Evolutionary conservation across 2,888 invertebrate species (phyloP), one percentile per base, ranked within the genome.

Genomic region (Dolichomitus sp.): DNA sequence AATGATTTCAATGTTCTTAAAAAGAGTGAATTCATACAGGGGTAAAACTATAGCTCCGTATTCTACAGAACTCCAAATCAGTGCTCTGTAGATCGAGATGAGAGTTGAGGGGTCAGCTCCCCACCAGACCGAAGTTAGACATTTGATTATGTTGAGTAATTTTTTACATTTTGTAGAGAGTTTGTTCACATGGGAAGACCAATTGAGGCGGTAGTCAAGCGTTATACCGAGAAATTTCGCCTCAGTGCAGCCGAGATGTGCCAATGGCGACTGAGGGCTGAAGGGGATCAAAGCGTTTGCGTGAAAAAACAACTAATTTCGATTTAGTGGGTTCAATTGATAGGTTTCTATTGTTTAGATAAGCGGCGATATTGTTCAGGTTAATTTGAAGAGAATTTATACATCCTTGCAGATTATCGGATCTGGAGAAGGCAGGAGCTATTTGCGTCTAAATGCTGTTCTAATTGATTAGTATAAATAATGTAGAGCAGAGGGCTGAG

Each of bases 181-280:
- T 6, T 19, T 1, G 3, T 27, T n/a, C 0, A 84, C 6, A 11
- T 81, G 76, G 1, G 59, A 9, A 1, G 63, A 63, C 69, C 76
- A 80, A 0, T 14, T 40, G 2, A 76, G 30, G 0, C 45, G 40
- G 2, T 23, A 50, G n/a, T 83, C 83, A 0, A 77, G 30, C 6
- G 50, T 70, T 1, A 83, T 5, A 2, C 83, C 77, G 2, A 83
- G 48, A 37, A 83, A 80, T 73, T 65, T 83, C 4, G 70, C 50
- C 19, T 48, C 33, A 4, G 19, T 4, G n/a, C 27, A 61, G 4
- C 17, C 66, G 12, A 45, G 45, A 45, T 14, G 12, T 14, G 45
- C 45, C 45, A 14, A 79, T 59, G 1, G 23, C 1, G 6, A 61
- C 33, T 6, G n/a, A 48, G n/a, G n/a, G 48, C 1, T n/a, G 48